Percentiles rank a stretch among this genome's conserved stretches.
Evolutionary conservation across 2,113 vertebrate species (phyloP).

Genomic region (Chrysochloris asiatica): DNA sequence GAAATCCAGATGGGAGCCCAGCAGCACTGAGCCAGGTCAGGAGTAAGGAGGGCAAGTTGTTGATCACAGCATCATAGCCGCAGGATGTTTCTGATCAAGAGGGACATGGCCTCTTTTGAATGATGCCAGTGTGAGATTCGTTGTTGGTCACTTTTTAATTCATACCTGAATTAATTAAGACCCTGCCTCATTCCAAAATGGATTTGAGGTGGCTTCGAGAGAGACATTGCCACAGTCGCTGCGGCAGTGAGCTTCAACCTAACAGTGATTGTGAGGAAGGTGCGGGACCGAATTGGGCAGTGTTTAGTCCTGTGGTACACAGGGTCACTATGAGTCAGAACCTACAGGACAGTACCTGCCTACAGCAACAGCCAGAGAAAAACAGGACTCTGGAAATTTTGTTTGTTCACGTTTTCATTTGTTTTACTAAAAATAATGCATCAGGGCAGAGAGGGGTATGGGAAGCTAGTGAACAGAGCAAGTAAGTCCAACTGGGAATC

Average conservation of each 20-base stretch:
- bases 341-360: background rate
- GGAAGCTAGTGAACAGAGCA: background rate
- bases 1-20: background rate
- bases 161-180: slow-evolving; percentile 45
- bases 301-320: background rate
- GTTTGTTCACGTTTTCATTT: slow-evolving; percentile 17
- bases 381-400: background rate
- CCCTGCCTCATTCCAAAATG: background rate
- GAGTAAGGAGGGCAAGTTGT: background rate
- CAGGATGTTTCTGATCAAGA: background rate
- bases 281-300: background rate
- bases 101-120: background rate
- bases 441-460: background rate
- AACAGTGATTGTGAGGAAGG: no score
- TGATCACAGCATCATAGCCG: no score
- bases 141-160: slow-evolving; percentile 39
- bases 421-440: slow-evolving; percentile 25
- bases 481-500: background rate
- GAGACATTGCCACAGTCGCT: background rate
- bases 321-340: background rate
- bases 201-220: slow-evolving; percentile 27
- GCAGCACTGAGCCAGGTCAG: background rate
- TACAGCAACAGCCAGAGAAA: background rate
- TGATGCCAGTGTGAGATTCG: no score
- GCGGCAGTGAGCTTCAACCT: background rate